Conservation (phyloP, 2,113 vertebrate genomes). For the Oxygymnocypris stewartii region DNA sequence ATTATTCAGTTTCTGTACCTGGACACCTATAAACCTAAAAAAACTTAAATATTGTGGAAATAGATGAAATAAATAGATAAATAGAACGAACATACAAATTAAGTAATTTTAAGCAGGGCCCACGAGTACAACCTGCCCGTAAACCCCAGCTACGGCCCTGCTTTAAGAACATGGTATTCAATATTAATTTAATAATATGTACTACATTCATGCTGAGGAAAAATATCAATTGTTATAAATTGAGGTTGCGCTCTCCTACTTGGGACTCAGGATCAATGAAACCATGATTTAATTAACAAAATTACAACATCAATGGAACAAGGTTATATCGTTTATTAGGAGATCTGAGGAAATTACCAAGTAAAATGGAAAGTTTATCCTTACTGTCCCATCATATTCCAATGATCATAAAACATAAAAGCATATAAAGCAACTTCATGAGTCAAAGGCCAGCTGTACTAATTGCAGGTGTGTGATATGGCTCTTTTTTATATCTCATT, state of each 20-base stretch:
- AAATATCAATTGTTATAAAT: background rate
- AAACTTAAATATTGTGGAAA: too few relatives aligned
- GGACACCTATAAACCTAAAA: too few relatives aligned
- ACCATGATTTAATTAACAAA: background rate
- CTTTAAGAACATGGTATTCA: background rate
- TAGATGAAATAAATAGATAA: too few relatives aligned
- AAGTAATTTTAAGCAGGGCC: too few relatives aligned
- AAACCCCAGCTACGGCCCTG: too few relatives aligned
- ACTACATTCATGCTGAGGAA: background rate
- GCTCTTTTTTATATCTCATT: background rate
- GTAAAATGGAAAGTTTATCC: background rate
- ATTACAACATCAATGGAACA: background rate
- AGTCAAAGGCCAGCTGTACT: background rate
- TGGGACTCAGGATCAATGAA: background rate
- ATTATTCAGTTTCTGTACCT: too few relatives aligned
- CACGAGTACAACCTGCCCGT: too few relatives aligned
- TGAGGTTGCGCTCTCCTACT: background rate
- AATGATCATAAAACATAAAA: too few relatives aligned
- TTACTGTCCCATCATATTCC: too few relatives aligned
- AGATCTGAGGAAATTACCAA: background rate
- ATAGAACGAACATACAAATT: too few relatives aligned
- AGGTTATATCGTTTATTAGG: background rate
- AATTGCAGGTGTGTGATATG: background rate
- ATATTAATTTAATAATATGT: background rate
- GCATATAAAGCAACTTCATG: background rate